phyloP scores from a whole-genome alignment of 2,797 vertebrate species.

The Pterois miles region DNA sequence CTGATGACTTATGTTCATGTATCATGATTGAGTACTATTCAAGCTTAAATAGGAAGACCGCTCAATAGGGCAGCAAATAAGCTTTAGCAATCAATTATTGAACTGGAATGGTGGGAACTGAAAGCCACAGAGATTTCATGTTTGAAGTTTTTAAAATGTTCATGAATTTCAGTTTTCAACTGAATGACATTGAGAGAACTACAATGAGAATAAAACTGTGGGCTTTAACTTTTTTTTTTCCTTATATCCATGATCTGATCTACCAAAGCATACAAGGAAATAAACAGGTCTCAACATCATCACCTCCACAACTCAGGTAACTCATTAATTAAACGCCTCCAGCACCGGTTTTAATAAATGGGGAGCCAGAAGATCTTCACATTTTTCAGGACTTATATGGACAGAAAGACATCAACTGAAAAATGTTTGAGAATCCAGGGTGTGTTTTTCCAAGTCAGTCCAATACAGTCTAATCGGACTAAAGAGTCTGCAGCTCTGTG shows the following conservation, averaged over 20 bases:
- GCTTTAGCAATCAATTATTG: conserved; percentile 56
- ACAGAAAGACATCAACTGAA: too few relatives aligned
- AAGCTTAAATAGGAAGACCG: conserved; percentile 29
- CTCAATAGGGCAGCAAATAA: conserved; percentile 36
- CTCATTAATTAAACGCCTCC: background rate
- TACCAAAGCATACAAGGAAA: background rate
- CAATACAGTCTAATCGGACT: too few relatives aligned
- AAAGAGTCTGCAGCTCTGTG: too few relatives aligned
- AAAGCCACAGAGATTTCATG: conserved; percentile 44
- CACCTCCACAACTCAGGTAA: background rate
- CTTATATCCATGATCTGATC: background rate
- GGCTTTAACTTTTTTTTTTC: background rate
- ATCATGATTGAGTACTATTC: conserved; percentile 35
- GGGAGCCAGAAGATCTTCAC: too few relatives aligned
- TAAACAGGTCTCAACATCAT: background rate
- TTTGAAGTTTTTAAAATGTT: background rate
- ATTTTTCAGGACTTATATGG: too few relatives aligned
- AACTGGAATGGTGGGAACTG: conserved; percentile 9
- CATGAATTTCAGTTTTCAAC: conserved; percentile 5
- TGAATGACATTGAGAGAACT: background rate
- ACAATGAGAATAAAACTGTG: background rate
- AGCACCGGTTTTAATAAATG: too few relatives aligned
- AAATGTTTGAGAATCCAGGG: too few relatives aligned
- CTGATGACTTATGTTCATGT: conserved; percentile 41
- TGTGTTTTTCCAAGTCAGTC: too few relatives aligned